phyloP scores from a whole-genome alignment of 2,797 vertebrate species.

The Phoxinus dragarum region DNA sequence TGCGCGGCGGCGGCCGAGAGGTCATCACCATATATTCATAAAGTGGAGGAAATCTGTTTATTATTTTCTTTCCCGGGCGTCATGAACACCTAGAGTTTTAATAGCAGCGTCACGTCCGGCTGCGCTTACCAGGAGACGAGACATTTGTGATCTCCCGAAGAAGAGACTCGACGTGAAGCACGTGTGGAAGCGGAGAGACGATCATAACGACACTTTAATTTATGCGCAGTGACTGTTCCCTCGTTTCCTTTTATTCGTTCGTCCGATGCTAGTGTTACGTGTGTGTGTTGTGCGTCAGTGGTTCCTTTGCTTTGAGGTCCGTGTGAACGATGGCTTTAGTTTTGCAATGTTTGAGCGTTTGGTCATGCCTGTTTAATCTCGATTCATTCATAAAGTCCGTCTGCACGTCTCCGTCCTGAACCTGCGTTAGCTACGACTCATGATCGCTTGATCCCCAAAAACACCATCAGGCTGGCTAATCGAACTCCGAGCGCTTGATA shows the following conservation, averaged over 20 bases:
- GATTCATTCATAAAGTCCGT: not conserved
- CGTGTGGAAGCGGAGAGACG: not conserved
- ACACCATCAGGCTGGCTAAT: too few species aligned
- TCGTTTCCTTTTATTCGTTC: conserved; percentile 7
- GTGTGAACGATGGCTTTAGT: not conserved
- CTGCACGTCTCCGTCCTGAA: not conserved
- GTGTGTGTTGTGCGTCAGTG: conserved; percentile 35
- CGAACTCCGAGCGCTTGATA: too few species aligned
- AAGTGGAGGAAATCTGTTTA: conserved; percentile 47
- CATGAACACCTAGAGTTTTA: conserved; percentile 25
- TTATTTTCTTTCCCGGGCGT: conserved; percentile 48
- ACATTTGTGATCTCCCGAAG: conserved; percentile 5
- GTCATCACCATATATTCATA: conserved; percentile 99
- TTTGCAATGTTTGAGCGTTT: not conserved
- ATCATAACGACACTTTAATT: conserved; percentile 70
- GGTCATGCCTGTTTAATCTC: not conserved
- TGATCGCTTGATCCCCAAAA: not conserved
- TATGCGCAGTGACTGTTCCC: conserved; percentile 46
- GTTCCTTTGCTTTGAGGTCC: not conserved
- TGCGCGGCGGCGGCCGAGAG: conserved; percentile 93
- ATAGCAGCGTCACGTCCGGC: conserved; percentile 32
- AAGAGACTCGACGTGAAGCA: conserved; percentile 15
- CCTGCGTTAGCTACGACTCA: not conserved
- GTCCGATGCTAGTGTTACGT: conserved; percentile 23
- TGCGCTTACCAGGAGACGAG: conserved; percentile 27